Percentiles rank a stretch among this genome's conserved stretches.
Evolutionary conservation across 2,797 vertebrate genomes (phyloP).

Genomic region (Gallinago nigripennis): DNA sequence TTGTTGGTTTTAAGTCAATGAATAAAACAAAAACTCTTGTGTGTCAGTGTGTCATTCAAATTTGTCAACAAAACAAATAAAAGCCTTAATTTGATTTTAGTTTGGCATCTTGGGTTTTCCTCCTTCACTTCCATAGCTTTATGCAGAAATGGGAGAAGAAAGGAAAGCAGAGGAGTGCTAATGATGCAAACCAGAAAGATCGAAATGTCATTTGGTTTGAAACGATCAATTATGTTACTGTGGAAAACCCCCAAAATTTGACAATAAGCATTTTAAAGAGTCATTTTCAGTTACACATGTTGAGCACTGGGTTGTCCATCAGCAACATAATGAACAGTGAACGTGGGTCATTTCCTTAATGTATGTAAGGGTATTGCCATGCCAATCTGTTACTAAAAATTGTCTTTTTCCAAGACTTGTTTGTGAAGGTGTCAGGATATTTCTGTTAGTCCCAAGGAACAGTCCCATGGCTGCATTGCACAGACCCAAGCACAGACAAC

Average conservation of each 20-base stretch:
- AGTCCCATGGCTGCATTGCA: background rate
- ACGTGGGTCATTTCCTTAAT: accelerated
- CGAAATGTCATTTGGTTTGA: background rate
- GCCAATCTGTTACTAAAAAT: background rate
- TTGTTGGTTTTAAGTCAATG: background rate
- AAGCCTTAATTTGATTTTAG: background rate
- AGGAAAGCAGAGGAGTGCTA: background rate
- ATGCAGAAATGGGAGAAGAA: background rate
- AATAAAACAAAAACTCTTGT: background rate
- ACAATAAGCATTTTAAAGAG: background rate
- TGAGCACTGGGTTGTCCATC: background rate
- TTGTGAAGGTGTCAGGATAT: background rate
- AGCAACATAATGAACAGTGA: background rate
- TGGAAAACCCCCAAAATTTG: background rate
- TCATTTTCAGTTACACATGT: background rate
- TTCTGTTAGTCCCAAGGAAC: background rate
- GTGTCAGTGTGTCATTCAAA: background rate
- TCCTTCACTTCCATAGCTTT: background rate
- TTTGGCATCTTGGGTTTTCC: background rate
- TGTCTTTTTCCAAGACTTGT: background rate
- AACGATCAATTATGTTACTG: accelerated
- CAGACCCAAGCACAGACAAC: background rate
- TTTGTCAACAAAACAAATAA: background rate
- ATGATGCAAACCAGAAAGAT: background rate
- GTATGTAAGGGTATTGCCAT: background rate